phyloP scores from a whole-genome alignment of 2,113 vertebrate genomes.

The Montifringilla adamsi region DNA sequence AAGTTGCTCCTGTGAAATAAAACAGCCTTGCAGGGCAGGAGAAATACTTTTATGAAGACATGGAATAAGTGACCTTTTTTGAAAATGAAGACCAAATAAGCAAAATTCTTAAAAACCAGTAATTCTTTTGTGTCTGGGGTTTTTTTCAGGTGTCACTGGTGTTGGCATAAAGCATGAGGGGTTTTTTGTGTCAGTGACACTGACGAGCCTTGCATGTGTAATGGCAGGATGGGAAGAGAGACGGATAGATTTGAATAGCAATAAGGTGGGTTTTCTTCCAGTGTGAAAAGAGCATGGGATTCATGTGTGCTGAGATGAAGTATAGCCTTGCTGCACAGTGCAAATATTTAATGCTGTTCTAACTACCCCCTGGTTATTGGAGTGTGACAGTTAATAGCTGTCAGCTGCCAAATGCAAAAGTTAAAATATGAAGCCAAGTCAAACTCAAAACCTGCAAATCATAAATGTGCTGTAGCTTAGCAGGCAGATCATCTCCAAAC shows the following conservation, averaged over 20 bases:
- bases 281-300: slow-evolving; percentile 24
- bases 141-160: slow-evolving; percentile 36
- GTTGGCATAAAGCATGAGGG: slow-evolving; percentile 1
- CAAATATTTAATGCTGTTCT: slow-evolving; percentile 69
- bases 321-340: slow-evolving; percentile 42
- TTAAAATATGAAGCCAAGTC: slow-evolving; percentile 65
- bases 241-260: slow-evolving; percentile 62
- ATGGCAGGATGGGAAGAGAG: slow-evolving; percentile 38
- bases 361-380: slow-evolving; percentile 61
- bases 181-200: slow-evolving; percentile 22
- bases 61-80: neutral
- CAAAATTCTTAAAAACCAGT: neutral
- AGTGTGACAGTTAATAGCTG: slow-evolving; percentile 67
- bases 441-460: slow-evolving; percentile 6
- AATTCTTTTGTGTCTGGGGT: neutral
- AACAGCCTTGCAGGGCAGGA: neutral
- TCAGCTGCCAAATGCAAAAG: slow-evolving; percentile 63
- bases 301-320: slow-evolving; percentile 51
- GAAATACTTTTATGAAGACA: neutral
- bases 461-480: slow-evolving; percentile 19
- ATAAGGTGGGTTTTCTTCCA: slow-evolving; percentile 54
- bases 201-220: slow-evolving; percentile 47
- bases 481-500: slow-evolving; percentile 33
- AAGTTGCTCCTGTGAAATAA: neutral
- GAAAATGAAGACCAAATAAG: neutral